These are phyloP conservation scores for Drosophila nigrodunni DNA, from an alignment of 1,140 invertebrate species.

Conservation along the genomic window DNA sequence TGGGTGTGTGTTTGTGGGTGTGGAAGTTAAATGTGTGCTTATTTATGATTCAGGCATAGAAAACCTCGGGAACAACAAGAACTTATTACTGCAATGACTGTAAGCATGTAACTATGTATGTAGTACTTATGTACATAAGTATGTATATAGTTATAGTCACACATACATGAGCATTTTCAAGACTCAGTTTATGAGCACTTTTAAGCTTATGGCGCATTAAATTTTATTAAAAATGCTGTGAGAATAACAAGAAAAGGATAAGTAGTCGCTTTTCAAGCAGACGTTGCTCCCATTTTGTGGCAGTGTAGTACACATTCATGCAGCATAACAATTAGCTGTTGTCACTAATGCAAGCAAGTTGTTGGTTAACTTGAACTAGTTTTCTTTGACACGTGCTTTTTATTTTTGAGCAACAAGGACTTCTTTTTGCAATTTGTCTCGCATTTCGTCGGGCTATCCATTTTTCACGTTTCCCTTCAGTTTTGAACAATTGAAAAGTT, in stretches of 20 bases:
- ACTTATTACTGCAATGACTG: slow-evolving; percentile 25
- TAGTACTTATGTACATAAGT: neutral
- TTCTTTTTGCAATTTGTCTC: slow-evolving; percentile 15
- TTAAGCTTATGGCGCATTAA: slow-evolving; percentile 70
- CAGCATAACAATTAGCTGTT: slow-evolving; percentile 21
- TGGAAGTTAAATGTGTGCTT: slow-evolving; percentile 45
- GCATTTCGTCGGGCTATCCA: neutral
- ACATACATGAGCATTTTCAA: slow-evolving; percentile 25
- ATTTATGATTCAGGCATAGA: slow-evolving; percentile 54
- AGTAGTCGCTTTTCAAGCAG: neutral
- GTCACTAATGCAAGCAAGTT: neutral
- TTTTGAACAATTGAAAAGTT: slow-evolving; percentile 52
- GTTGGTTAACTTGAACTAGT: slow-evolving; percentile 9
- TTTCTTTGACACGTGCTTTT: neutral
- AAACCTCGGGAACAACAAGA: slow-evolving; percentile 23
- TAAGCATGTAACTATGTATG: slow-evolving; percentile 13
- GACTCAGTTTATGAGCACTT: slow-evolving; percentile 46
- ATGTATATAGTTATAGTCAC: slow-evolving; percentile 20
- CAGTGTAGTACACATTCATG: neutral
- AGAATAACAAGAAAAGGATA: slow-evolving; percentile 46
- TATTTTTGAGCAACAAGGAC: neutral
- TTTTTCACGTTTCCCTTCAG: slow-evolving; percentile 17
- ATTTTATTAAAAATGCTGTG: slow-evolving; percentile 69
- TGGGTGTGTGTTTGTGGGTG: slow-evolving; percentile 13
- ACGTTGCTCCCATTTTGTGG: slow-evolving; percentile 7